Conservation (phyloP, 2,888 invertebrate species). For the Coelinius sp. region DNA sequence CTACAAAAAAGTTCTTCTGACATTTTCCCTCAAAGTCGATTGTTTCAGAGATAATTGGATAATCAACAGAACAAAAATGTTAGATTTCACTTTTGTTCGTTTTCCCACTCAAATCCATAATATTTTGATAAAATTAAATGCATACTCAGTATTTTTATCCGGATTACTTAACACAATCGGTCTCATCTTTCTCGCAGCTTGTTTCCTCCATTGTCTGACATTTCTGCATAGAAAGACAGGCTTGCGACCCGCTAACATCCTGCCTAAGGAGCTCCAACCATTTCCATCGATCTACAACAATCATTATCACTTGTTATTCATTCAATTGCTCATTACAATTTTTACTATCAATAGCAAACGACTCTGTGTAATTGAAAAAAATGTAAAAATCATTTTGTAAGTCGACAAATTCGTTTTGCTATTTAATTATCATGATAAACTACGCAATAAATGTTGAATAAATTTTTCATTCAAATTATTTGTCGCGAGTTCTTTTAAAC, state of each 20-base stretch:
- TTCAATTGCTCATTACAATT: not conserved
- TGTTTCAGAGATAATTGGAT: too few relatives aligned
- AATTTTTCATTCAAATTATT: not conserved
- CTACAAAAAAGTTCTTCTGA: too few relatives aligned
- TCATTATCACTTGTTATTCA: slow-evolving; percentile 53
- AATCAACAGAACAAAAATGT: too few relatives aligned
- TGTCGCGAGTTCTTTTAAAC: not conserved
- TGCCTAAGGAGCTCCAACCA: slow-evolving; percentile 64
- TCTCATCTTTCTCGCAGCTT: slow-evolving; percentile 63
- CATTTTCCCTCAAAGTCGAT: too few relatives aligned
- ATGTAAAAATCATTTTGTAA: not conserved
- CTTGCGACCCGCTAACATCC: slow-evolving; percentile 70
- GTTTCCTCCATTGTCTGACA: slow-evolving; percentile 72
- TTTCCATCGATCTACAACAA: slow-evolving; percentile 69
- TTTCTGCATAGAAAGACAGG: slow-evolving; percentile 79
- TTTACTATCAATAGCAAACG: not conserved
- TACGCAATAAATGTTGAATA: not conserved
- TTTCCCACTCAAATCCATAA: too few relatives aligned
- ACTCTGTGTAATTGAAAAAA: not conserved
- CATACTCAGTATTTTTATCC: slow-evolving; percentile 62
- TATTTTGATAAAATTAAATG: slow-evolving; percentile 28
- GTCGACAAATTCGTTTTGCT: not conserved
- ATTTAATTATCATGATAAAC: not conserved
- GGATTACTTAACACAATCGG: slow-evolving; percentile 53
- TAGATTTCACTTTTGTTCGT: too few relatives aligned